Percentiles rank a stretch among this genome's conserved stretches.
Conservation (phyloP, 1,140 invertebrate genomes). For the Macrocentrus cingulum region DNA sequence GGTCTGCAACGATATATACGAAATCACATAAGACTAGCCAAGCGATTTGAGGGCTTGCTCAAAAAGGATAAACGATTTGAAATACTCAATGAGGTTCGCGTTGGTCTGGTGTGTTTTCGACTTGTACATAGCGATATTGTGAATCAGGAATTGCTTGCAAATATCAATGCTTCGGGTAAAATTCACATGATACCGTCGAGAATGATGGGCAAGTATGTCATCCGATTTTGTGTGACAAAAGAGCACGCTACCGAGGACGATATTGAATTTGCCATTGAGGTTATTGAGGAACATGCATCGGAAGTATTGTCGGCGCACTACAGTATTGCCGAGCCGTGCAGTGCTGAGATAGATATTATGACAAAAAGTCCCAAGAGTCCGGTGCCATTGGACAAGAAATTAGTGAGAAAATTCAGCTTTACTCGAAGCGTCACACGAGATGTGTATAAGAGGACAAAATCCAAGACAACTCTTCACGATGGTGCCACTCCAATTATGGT, state of each 20-base stretch:
- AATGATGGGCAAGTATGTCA: constrained; percentile 75
- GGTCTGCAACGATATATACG: constrained; percentile 83
- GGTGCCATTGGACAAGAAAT: constrained; percentile 62
- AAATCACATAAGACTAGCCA: constrained; percentile 85
- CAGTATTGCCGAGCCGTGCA: no score
- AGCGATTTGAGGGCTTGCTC: constrained; percentile 79
- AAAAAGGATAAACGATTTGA: constrained; percentile 79
- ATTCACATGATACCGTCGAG: constrained; percentile 88
- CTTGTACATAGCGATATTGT: constrained; percentile 70
- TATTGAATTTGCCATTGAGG: constrained; percentile 74
- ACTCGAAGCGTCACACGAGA: constrained; percentile 68
- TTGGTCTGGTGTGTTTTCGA: constrained; percentile 72
- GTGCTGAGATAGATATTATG: constrained; percentile 43
- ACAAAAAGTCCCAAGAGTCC: constrained; percentile 56
- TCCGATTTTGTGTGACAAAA: constrained; percentile 83
- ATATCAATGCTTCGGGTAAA: constrained; percentile 85
- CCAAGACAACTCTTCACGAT: constrained; percentile 66
- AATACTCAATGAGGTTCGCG: constrained; percentile 78
- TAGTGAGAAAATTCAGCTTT: constrained; percentile 66
- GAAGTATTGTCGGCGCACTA: constrained; percentile 63
- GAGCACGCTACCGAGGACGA: constrained; percentile 78
- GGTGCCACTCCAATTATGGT: constrained; percentile 70
- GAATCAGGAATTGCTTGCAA: constrained; percentile 79
- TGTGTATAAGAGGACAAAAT: constrained; percentile 63
- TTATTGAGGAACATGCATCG: constrained; percentile 70